These are phyloP conservation scores for Stichodactyla helianthus DNA, from an alignment of 64 coral and sea anemone species.

Conservation along the genomic window DNA sequence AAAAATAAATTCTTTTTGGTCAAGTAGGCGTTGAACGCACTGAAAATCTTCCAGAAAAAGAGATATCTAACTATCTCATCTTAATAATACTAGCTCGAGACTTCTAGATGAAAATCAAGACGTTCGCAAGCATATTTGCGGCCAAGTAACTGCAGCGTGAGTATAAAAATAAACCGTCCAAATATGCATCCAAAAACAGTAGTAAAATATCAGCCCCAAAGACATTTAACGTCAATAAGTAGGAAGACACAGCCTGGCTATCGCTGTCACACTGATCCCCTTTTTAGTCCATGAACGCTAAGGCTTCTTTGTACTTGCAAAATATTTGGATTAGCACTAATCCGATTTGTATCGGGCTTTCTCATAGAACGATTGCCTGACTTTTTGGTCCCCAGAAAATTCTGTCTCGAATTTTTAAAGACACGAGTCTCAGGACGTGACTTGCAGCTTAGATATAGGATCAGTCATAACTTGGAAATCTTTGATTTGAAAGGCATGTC, in stretches of 20 bases:
- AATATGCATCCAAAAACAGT: not conserved
- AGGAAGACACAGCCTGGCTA: not conserved
- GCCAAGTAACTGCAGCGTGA: not conserved
- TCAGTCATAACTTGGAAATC: not conserved
- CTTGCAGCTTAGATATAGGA: not conserved
- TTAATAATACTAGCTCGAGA: not conserved
- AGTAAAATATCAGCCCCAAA: not conserved
- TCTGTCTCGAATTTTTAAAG: not conserved
- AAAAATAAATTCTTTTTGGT: too few relatives aligned
- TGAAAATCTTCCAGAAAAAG: not conserved
- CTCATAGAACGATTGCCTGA: not conserved
- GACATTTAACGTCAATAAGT: not conserved
- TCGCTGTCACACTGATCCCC: not conserved
- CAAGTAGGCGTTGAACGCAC: too few relatives aligned
- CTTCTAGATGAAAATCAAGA: not conserved
- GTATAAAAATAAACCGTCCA: not conserved
- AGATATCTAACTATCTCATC: not conserved
- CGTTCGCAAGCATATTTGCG: not conserved
- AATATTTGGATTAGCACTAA: constrained; percentile 8
- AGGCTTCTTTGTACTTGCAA: not conserved
- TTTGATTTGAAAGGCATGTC: not conserved
- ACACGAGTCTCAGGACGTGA: not conserved
- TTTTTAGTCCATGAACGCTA: not conserved
- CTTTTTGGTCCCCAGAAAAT: not conserved
- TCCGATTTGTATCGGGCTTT: not conserved